Conservation (phyloP, 2,113 vertebrate species). For the Oxygymnocypris stewartii region DNA sequence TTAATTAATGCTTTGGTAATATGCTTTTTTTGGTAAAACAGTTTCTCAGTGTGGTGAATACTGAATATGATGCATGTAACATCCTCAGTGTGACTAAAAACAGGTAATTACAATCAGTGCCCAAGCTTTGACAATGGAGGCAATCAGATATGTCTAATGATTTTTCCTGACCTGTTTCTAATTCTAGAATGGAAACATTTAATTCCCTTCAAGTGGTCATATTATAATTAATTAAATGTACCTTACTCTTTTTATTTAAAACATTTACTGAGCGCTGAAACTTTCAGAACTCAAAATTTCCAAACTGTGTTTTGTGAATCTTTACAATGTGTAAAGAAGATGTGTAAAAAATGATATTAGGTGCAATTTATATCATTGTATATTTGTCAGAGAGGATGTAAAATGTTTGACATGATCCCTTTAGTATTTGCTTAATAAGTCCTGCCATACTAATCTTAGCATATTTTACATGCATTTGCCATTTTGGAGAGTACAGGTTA, state of each 20-base stretch:
- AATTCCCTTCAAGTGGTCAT: not conserved
- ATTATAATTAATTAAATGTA: not conserved
- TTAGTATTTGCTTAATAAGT: not conserved
- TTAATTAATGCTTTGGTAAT: too few relatives aligned
- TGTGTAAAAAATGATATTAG: not conserved
- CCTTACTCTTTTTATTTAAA: not conserved
- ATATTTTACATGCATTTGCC: not conserved
- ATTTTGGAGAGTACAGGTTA: not conserved
- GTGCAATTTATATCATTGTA: not conserved
- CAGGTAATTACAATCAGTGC: conserved; percentile 28
- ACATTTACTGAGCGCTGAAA: not conserved
- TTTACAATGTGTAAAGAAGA: not conserved
- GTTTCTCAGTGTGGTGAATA: not conserved
- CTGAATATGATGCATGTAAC: not conserved
- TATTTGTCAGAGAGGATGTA: not conserved
- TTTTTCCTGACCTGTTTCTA: not conserved
- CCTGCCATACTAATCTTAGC: not conserved
- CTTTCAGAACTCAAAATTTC: not conserved
- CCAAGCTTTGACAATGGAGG: conserved; percentile 3
- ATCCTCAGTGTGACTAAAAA: not conserved
- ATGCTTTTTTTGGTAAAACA: not conserved
- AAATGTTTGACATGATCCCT: not conserved
- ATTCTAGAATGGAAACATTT: conserved; percentile 1
- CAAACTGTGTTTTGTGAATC: not conserved
- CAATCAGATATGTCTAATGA: conserved; percentile 23